phyloP scores from a whole-genome alignment of 2,113 vertebrate genomes.

The Notarius quadriscutis region DNA sequence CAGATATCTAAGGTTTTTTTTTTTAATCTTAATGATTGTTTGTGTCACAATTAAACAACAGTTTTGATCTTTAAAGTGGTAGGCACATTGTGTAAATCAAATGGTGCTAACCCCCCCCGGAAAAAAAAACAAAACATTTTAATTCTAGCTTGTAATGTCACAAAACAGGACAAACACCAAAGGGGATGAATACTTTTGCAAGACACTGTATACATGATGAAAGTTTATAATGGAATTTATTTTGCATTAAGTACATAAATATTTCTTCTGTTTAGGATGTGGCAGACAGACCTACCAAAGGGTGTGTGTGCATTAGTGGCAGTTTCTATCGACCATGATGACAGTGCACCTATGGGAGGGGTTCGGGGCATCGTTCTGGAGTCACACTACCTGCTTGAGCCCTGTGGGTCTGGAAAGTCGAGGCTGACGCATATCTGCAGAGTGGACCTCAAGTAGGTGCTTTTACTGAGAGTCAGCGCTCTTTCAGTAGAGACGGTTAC shows the following conservation, averaged over 20 bases:
- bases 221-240: background rate
- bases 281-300: constrained; percentile 87
- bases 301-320: constrained; percentile 86
- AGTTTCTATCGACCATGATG: constrained; percentile 86
- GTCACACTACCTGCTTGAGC: constrained; percentile 91
- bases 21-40: too few relatives aligned
- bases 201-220: background rate
- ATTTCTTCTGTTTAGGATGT: constrained; percentile 76
- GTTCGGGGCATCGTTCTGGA: constrained; percentile 87
- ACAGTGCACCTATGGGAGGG: constrained; percentile 77
- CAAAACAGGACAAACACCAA: too few relatives aligned
- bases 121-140: too few relatives aligned
- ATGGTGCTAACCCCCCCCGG: too few relatives aligned
- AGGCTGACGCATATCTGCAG: constrained; percentile 91
- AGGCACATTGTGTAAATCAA: too few relatives aligned
- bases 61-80: too few relatives aligned
- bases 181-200: too few relatives aligned
- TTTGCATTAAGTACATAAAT: background rate
- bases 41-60: too few relatives aligned
- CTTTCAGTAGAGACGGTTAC: background rate
- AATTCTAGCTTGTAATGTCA: too few relatives aligned
- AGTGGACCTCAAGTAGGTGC: constrained; percentile 88
- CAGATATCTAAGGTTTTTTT: too few relatives aligned
- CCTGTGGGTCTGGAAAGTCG: constrained; percentile 84
- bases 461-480: background rate